phyloP scores from a whole-genome alignment of 2,113 vertebrate genomes.

The Thamnophis sirtalis region DNA sequence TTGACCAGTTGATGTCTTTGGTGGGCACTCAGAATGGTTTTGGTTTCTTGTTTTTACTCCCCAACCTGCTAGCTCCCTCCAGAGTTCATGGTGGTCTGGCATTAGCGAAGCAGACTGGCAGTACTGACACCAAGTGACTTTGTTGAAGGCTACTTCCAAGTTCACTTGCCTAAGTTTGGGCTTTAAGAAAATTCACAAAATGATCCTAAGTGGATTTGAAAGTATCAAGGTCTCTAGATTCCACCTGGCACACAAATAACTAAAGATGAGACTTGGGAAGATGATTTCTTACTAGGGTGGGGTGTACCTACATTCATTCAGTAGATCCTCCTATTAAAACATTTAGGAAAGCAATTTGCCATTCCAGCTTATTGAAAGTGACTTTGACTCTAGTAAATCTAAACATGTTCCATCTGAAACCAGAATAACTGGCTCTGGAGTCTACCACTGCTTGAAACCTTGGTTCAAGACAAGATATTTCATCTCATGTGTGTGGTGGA shows the following conservation, averaged over 20 bases:
- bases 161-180: not conserved
- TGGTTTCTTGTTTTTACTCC: not conserved
- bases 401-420: not conserved
- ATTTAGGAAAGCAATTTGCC: not conserved
- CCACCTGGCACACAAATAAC: not conserved
- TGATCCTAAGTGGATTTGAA: not conserved
- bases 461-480: not conserved
- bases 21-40: too few relatives aligned
- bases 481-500: not conserved
- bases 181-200: not conserved
- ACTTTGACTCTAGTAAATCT: not conserved
- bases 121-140: not conserved
- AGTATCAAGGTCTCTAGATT: too few relatives aligned
- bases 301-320: not conserved
- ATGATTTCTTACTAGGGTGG: not conserved
- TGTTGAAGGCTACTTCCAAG: not conserved
- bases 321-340: not conserved
- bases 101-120: not conserved
- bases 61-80: not conserved
- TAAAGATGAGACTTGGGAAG: not conserved
- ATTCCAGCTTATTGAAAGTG: not conserved
- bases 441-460: not conserved
- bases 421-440: not conserved
- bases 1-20: not conserved
- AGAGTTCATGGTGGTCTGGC: not conserved